Base-by-base conservation (phyloP, 2,888 invertebrate genomes). In the Drosophila ustulata region DNA sequence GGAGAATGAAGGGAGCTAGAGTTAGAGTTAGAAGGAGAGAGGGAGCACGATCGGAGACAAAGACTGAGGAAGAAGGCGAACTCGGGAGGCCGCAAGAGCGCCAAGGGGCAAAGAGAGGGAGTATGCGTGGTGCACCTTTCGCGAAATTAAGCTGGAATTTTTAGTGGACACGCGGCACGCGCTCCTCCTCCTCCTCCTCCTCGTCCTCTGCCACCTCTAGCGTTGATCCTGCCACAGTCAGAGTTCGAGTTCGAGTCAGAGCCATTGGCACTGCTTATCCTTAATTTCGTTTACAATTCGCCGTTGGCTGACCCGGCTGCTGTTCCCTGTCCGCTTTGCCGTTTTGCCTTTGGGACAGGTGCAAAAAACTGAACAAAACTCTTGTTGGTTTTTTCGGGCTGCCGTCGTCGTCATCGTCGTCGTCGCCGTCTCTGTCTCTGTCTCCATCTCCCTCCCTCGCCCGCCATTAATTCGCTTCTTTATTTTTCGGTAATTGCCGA, bases 401-500 rank as follows among this genome's bases (percentile, higher is more conserved):
- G 3, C n/a, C 8, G 3, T 43, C 26, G n/a, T n/a, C n/a, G n/a
- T n/a, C n/a, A n/a, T n/a, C n/a, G n/a, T n/a, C n/a, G n/a, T n/a
- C n/a, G n/a, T 46, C 34, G 7, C 28, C 41, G 18, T 18, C 18
- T 8, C n/a, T 46, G 26, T 11, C 28, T 41, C 26, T 13, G 49
- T 8, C 49, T 3, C 39, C n/a, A 23, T 13, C 39, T 4, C n/a
- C 13, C 34, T 4, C 39, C 47, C 13, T 39, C 41, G n/a, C n/a
- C 58, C 61, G 70, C 72, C 75, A 75, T 82, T 75, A 71, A 84
- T 86, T 84, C 82, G 81, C 61, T 86, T 78, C 77, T 82, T 80
- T 83, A 70, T 62, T 73, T 76, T 76, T 78, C 74, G 84, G 87
- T 87, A 84, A 84, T 84, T 84, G 82, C 87, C 84, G 68, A 87